Evolutionary conservation across 1,140 invertebrate species (phyloP), one percentile per base, ranked within the genome.

Genomic region (Apolygus lucorum): DNA sequence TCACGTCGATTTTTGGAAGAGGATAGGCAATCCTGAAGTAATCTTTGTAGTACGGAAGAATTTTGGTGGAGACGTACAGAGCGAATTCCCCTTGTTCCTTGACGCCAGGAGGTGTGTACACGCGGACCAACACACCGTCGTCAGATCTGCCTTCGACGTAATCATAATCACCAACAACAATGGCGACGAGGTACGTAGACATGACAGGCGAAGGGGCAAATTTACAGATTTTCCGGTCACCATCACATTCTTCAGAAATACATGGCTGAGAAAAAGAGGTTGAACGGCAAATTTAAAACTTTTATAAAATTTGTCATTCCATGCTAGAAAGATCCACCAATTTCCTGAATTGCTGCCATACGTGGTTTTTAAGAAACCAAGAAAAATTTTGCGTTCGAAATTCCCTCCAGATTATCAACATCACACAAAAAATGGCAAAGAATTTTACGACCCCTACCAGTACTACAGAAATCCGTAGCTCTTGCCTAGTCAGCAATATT

Each of bases 1-100:
- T 90, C 86, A 96, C 87, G 81, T 96, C 92, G 68, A 91, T 88
- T 78, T 93, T 93, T 63, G 63, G 26, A 2, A 68, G 28, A 25
- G 52, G 29, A 21, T 28, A 22, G n/a, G 59, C 25, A 63, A 27
- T 59, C 34, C 14, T n/a, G 26, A 34, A 29, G 24, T 29, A 69
- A 29, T 4, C 25, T 17, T 67, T 24, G 42, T 4, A 42, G 11
- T 24, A 28, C 21, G 22, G n/a, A 22, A 67, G 4, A 22, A 67
- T 17, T 42, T 17, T 4, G 4, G 34, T 42, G 4, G 34, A 4
- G 34, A 42, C 34, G 4, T 4, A 42, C 17, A 42, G 17, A 42
- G 34, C 34, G 17, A 42, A 42, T 42, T 17, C 17, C 17, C 34
- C 34, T 42, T 42, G 34, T 17, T 42, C 34, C 17, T 42, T 42